phyloP scores from a whole-genome alignment of 2,113 vertebrate species.

The Capricornis sumatraensis region DNA sequence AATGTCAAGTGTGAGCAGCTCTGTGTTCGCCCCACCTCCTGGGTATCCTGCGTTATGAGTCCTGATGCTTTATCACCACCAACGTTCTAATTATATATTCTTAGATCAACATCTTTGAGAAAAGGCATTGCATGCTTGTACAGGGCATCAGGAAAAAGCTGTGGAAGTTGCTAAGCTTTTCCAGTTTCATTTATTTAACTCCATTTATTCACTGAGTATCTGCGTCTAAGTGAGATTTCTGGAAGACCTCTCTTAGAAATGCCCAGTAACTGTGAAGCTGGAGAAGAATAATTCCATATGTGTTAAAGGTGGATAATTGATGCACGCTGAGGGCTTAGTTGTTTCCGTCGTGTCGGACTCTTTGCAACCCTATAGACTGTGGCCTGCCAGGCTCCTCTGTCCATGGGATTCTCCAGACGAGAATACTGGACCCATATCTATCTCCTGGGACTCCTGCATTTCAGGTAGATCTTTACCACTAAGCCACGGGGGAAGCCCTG shows the following conservation, averaged over 20 bases:
- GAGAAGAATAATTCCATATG: neutral
- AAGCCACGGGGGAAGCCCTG: neutral
- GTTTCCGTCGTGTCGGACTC: fast-evolving
- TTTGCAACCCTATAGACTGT: neutral
- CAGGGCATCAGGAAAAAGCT: neutral
- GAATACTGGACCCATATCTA: neutral
- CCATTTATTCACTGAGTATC: neutral
- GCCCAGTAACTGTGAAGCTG: neutral
- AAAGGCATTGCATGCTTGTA: neutral
- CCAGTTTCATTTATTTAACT: neutral
- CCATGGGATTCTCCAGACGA: neutral
- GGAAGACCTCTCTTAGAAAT: neutral
- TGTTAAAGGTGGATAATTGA: neutral
- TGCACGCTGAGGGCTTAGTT: neutral
- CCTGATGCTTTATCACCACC: neutral
- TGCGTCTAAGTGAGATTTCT: neutral
- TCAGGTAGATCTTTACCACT: neutral
- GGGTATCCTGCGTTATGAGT: neutral
- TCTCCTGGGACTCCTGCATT: neutral
- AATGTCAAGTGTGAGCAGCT: neutral
- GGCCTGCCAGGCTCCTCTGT: neutral
- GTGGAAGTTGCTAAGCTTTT: neutral
- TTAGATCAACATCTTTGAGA: neutral
- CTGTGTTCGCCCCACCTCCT: neutral
- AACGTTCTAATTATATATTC: neutral